These are phyloP conservation scores for Charaxes varanes DNA, from an alignment of 1,140 invertebrate genomes.

Conservation along the genomic window DNA sequence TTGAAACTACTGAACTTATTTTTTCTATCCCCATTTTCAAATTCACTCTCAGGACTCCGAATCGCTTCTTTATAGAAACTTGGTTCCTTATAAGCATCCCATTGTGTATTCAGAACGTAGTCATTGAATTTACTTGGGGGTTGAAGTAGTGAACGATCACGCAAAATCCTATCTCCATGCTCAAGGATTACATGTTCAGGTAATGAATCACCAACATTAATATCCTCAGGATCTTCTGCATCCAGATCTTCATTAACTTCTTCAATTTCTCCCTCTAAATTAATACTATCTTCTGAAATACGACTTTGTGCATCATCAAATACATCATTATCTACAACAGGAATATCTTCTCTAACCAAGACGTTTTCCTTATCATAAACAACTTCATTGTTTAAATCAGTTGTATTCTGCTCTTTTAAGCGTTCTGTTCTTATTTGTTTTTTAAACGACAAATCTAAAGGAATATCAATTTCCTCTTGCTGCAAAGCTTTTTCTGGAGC, in stretches of 20 bases:
- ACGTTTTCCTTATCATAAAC: neutral
- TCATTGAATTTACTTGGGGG: neutral
- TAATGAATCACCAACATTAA: neutral
- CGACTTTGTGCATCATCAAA: neutral
- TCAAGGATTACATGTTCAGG: neutral
- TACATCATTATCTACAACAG: neutral
- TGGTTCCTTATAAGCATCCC: neutral
- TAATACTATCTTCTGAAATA: neutral
- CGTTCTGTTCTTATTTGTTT: neutral
- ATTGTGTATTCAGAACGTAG: neutral
- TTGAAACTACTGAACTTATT: too few species aligned
- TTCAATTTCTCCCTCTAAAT: neutral
- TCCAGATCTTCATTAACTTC: neutral
- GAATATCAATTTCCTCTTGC: neutral
- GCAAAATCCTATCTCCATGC: neutral
- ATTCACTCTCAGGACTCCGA: neutral
- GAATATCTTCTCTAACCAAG: neutral
- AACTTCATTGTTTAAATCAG: neutral
- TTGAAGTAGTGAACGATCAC: neutral
- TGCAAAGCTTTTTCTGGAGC: neutral
- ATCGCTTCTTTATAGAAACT: slow-evolving; percentile 13
- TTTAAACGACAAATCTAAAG: neutral
- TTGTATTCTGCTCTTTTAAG: neutral
- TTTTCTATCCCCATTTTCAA: too few species aligned
- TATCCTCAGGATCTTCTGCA: neutral